Evolutionary conservation across 2,888 invertebrate genomes (phyloP), one percentile per base, ranked within the genome.

Genomic region (Drosophila seclusa): DNA sequence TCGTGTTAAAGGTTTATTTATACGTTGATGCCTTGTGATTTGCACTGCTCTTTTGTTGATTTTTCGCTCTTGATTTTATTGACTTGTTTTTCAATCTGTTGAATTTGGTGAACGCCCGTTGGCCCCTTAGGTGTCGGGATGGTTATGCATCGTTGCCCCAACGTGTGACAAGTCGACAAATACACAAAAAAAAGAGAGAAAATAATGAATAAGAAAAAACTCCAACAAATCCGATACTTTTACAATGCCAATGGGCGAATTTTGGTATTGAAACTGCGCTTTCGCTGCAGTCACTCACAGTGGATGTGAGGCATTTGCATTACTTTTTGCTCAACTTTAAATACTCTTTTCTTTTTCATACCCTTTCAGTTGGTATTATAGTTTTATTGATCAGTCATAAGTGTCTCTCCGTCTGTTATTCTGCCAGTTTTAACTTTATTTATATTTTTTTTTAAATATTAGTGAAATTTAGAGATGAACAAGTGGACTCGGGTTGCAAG

Each of bases 21-120:
- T 36, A 31, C 40, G 38, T 16, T 63, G 29, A 40, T 38, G 32
- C 38, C 34, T 40, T 50, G 13, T 29, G 42, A 18, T 48, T 45
- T 63, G 31, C n/a, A 10, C 27, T 49, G 24, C 4, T 18, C 24
- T 32, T 53, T 3, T 55, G 45, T 57, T 52, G 67, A 16, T 38
- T 60, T 68, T 38, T 6, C 13, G 27, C 49, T 48, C 52, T 55
- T 48, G 48, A 42, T 55, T 78, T 75, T 61, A 71, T 70, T 67
- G 69, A 65, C 64, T 79, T 71, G 64, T 57, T 76, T 71, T 76
- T 68, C 72, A 76, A 68, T 66, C 76, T 72, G 76, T 72, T 76
- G 71, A 65, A 70, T 66, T 76, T 64, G 50, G 36, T 42, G 76
- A 63, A 59, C 31, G 61, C 52, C 18, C 62, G 7, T 27, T 55